Percentiles rank a stretch among this genome's conserved stretches.
These are phyloP conservation scores for Engraulis encrasicolus DNA, from an alignment of 2,113 vertebrate species.

Conservation along the genomic window DNA sequence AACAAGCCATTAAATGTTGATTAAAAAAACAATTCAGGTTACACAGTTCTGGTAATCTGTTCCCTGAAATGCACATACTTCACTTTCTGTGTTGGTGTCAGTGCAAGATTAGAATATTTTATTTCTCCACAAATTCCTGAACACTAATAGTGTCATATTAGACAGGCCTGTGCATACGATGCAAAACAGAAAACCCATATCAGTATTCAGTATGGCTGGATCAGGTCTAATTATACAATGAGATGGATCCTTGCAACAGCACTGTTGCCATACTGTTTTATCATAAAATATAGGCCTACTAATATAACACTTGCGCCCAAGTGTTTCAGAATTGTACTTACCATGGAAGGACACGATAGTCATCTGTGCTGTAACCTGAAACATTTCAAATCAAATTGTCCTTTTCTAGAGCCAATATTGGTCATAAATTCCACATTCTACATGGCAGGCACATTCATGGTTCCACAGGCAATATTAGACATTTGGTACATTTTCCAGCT, in stretches of 20 bases:
- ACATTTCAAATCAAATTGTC: background rate
- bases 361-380: background rate
- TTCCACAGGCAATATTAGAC: background rate
- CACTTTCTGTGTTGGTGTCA: background rate
- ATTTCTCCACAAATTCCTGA: background rate
- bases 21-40: no score
- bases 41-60: no score
- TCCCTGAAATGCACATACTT: no score
- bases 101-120: background rate
- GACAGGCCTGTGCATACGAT: background rate
- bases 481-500: background rate
- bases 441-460: background rate
- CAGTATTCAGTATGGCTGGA: background rate
- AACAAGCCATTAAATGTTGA: no score
- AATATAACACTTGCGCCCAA: no score
- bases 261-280: background rate
- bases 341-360: background rate
- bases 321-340: background rate
- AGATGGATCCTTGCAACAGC: no score
- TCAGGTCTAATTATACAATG: no score
- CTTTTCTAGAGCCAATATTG: background rate
- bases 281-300: background rate
- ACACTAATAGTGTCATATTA: background rate
- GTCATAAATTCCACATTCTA: background rate
- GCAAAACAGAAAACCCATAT: background rate